Base-by-base conservation (phyloP, 2,113 vertebrate genomes). In the Corythoichthys intestinalis region DNA sequence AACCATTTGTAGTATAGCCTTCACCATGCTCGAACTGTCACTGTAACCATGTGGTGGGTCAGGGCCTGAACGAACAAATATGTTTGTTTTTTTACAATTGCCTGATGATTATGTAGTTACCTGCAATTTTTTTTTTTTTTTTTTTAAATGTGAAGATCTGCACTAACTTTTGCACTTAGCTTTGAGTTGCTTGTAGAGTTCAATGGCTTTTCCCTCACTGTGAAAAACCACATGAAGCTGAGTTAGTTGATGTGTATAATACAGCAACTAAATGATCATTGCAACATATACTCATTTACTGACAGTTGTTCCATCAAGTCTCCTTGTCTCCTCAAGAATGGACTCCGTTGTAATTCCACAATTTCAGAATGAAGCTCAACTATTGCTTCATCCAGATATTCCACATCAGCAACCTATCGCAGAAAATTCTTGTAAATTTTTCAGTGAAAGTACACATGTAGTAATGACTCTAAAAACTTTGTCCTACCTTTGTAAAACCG, bases 11-110 rank as follows among this genome's bases (percentile, higher is more conserved):
- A 97, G 92, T 60, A 99, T 97, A 47, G 95, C 94, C 85, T 93
- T 96, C 75, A 99, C 96, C 96, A 99, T 98, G 70, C 97, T 95
- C 0, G 94, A 96, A 82, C 97, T 99, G 88, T 99, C 96, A 46
- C 96, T 96, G 91, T 99, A 98, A 50, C 93, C 94, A 46, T 97
- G 95, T 37, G 90, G 90, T 39, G 91, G 86, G 90, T 99, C 97
- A 90, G 91, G 86, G 83, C 89, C 92, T 93, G 76, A 35, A 67
- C 0, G 15, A 60, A 77, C 20, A 41, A 8, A 66, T 60, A 74
- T 34, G 66, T 1, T 67, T 67, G 7, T 56, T 63, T 60, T 47
- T 35, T 14, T 66, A 34, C n/a, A n/a, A 54, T 8, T 28, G 8
- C 17, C 6, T 54, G 52, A n/a, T 20, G 5, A 14, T 14, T 58